Conservation (phyloP, 2,888 invertebrate genomes). For the Pheosia tremula region DNA sequence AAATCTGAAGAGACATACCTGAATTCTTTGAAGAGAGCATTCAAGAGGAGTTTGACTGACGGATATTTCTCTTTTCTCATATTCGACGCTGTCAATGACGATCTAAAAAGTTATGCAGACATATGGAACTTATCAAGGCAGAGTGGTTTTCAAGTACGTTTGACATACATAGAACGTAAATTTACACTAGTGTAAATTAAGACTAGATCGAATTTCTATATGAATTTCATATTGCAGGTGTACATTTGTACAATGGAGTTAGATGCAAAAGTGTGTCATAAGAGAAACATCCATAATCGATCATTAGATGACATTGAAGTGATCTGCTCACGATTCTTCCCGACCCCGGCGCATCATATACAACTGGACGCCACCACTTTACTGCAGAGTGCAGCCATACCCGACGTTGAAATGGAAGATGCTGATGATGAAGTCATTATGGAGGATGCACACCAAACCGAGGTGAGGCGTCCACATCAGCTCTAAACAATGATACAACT, state of each 20-base stretch:
- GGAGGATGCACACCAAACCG: conserved; percentile 71
- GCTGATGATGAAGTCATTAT: conserved; percentile 76
- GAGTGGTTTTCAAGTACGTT: conserved; percentile 91
- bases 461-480: conserved; percentile 65
- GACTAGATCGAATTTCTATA: not conserved
- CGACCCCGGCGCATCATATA: conserved; percentile 92
- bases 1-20: conserved; percentile 93
- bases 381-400: conserved; percentile 92
- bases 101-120: conserved; percentile 92
- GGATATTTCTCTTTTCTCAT: conserved; percentile 97
- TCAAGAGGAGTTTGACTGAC: conserved; percentile 95
- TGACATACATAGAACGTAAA: not conserved
- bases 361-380: conserved; percentile 92
- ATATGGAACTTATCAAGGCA: conserved; percentile 95
- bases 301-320: conserved; percentile 90
- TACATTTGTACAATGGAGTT: conserved; percentile 95
- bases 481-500: conserved; percentile 11
- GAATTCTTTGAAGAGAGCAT: conserved; percentile 92
- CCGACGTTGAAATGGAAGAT: conserved; percentile 95
- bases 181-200: not conserved
- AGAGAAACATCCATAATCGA: conserved; percentile 94
- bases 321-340: conserved; percentile 89
- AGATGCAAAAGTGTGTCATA: conserved; percentile 90
- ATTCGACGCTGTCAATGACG: conserved; percentile 95
- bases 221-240: conserved; percentile 84